Evolutionary conservation across 2,797 vertebrate genomes (phyloP).

Genomic region (Spinibarbus caldwelli): DNA sequence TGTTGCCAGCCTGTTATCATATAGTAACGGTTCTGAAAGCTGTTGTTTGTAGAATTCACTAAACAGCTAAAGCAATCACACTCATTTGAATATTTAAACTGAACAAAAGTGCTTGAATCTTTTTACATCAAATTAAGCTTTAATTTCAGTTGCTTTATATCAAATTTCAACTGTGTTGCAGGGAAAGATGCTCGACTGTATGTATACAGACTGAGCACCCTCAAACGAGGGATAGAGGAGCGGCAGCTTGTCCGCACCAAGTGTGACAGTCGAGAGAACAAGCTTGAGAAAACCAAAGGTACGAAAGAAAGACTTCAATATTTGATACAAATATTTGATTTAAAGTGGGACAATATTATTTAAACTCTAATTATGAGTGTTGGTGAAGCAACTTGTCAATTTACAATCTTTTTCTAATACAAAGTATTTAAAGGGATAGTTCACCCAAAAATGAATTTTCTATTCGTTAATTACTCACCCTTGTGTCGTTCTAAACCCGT

Average conservation of each 20-base stretch:
- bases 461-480: background rate
- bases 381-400: background rate
- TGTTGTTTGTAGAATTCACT: slow-evolving; percentile 4
- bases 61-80: slow-evolving; percentile 12
- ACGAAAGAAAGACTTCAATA: slow-evolving; percentile 1
- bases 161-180: slow-evolving; percentile 62
- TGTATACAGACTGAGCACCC: slow-evolving; percentile 87
- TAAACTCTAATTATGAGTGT: background rate
- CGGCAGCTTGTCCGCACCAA: slow-evolving; percentile 83
- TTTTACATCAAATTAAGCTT: slow-evolving; percentile 3
- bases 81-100: background rate
- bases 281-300: slow-evolving; percentile 99
- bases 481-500: background rate
- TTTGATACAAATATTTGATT: background rate
- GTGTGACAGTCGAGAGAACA: slow-evolving; percentile 94
- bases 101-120: background rate
- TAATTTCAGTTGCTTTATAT: background rate
- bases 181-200: slow-evolving; percentile 95
- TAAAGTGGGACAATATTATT: background rate
- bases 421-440: background rate
- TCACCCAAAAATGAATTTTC: background rate
- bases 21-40: background rate
- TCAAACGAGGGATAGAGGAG: slow-evolving; percentile 85
- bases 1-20: slow-evolving; percentile 45
- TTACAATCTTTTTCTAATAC: background rate